Base-by-base conservation (phyloP, 2,797 vertebrate genomes). In the Eptatretus atami region DNA sequence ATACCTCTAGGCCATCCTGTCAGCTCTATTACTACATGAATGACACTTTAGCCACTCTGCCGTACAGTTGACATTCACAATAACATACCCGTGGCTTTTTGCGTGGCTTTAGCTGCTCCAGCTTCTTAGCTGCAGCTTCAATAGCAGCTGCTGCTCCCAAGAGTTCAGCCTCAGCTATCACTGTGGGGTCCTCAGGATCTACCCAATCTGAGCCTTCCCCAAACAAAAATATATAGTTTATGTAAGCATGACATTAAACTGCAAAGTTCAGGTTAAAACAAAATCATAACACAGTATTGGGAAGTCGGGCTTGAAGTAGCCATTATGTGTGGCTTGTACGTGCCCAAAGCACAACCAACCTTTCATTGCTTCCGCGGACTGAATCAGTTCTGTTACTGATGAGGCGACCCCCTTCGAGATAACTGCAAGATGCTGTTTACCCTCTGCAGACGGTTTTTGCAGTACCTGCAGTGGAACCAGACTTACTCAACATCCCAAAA, bases 331-430 rank as follows among this genome's bases (percentile, higher is more conserved):
- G 31, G 31, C 31, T 44, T 44, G 31, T 44, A 44, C 31, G 31
- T 44, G 31, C 31, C 31, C 31, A 44, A 44, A 44, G 31, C 31
- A 44, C 15, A 14, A 13, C 67, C 69, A 65, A 83, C 83, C 83
- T 73, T 86, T 86, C 83, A 86, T 86, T 73, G 83, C 82, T 69
- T 86, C 83, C 0, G 83, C 82, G 6, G 82, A 80, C 73, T 86
- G 83, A 71, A 86, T 86, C 69, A 84, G 81, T 69, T 86, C 83
- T 0, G 83, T 82, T 68, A 86, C 83, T 0, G 80, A 85, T 64
- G 81, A 78, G 5, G 83, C 83, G 65, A 86, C 83, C 0, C 78
- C 78, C 67, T 86, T 86, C 66, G 82, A 85, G 70, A 76, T 81
- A 53, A 69, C 72, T 0, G 82, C 76, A 72, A 86, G 70, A 65